Base-by-base conservation (phyloP, 2,888 invertebrate species). In the Lissonota sp. region DNA sequence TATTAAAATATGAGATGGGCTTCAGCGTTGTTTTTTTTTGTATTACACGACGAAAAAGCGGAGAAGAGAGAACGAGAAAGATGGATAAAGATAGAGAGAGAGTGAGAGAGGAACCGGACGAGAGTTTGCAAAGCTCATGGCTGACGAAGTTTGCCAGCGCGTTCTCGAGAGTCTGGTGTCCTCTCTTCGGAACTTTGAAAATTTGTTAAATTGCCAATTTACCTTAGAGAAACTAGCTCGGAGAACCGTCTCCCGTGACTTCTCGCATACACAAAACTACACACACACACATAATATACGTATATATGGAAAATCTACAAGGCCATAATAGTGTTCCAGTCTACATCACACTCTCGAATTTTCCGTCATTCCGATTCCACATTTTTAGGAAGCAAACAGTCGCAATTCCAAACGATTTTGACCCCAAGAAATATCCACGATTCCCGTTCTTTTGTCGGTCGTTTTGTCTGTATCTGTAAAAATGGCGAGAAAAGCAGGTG, bases 121-220 rank as follows among this genome's bases (percentile, higher is more conserved):
- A 67, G 84, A 78, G 83, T 70, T 70, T 76, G 76, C 71, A 82
- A 83, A 83, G 84, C 67, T 57, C 46, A 51, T 60, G 66, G 58
- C 66, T 66, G 67, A 78, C 85, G 79, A 89, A 91, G 89, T 90
- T 91, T 89, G 46, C 67, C 78, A 55, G 79, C 72, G 26, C 26
- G 26, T 26, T 26, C 73, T 7, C 66, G 66, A 46, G 76, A 80
- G 71, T 53, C 40, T 39, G 53, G 60, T 53, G 80, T 85, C 82
- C 84, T 80, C 80, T 80, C 78, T 26, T 78, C 53, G 84, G 84
- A 91, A 91, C 88, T 91, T 91, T 88, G 89, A 85, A 91, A 91
- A 91, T 91, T 91, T 91, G 90, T 91, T 91, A 91, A 91, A 91
- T 91, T 91, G 89, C 88, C 90, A 91, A 91, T 91, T 91, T 91